Percentiles rank a stretch among this genome's conserved stretches.
Evolutionary conservation across 2,797 vertebrate species (phyloP).

Genomic region (Champsocephalus esox): DNA sequence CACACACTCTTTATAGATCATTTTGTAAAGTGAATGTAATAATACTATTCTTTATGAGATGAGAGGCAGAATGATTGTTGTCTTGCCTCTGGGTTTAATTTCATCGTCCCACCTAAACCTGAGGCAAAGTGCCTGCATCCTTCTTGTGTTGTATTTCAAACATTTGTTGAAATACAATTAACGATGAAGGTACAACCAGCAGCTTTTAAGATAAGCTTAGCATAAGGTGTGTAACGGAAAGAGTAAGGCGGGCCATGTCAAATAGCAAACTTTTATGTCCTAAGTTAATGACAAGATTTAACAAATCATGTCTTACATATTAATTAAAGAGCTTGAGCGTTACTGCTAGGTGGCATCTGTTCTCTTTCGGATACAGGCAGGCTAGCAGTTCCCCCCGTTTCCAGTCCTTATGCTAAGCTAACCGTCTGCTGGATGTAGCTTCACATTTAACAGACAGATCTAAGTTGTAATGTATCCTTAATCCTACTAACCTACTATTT

Average conservation of each 20-base stretch:
- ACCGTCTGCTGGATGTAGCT: background rate
- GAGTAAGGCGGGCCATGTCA: background rate
- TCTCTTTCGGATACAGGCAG: background rate
- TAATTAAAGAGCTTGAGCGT: background rate
- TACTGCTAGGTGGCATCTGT: background rate
- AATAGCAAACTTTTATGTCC: background rate
- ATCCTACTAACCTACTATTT: background rate
- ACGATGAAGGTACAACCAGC: background rate
- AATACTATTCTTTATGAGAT: background rate
- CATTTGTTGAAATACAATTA: background rate
- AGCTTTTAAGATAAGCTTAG: background rate
- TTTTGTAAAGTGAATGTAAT: background rate
- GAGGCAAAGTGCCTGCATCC: too few species aligned
- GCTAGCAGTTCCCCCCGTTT: background rate
- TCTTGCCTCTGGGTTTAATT: background rate
- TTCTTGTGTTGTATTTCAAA: background rate
- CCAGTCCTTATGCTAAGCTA: conserved; percentile 1
- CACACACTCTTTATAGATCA: background rate
- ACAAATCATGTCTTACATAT: background rate
- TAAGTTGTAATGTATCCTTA: background rate
- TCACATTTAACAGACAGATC: background rate
- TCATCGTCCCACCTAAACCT: background rate
- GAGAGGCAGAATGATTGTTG: background rate
- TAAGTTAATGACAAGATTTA: background rate
- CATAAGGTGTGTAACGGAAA: background rate